Evolutionary conservation across 2,888 invertebrate species (phyloP).

Genomic region (Phasia obesa): DNA sequence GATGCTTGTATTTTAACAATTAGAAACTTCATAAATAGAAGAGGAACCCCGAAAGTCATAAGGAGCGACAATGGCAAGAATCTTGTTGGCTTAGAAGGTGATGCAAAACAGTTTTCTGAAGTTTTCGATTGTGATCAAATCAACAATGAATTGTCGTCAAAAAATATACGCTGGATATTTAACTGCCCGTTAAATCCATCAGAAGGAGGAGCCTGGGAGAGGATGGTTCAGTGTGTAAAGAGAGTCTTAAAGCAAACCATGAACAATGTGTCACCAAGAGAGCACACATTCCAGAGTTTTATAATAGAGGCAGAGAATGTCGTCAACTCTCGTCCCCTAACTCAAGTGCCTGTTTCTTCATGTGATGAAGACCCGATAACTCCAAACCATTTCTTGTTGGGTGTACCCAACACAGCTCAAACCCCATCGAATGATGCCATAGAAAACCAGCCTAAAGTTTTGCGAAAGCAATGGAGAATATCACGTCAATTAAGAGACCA

Average conservation of each 20-base stretch:
- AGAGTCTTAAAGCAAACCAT: too few relatives aligned
- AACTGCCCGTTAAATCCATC: slow-evolving; percentile 48
- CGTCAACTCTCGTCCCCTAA: slow-evolving; percentile 27
- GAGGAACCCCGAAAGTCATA: not conserved
- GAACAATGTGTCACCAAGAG: not conserved
- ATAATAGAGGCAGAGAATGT: slow-evolving; percentile 44
- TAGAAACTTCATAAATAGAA: slow-evolving; percentile 21
- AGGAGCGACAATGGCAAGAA: slow-evolving; percentile 3
- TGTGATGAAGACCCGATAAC: slow-evolving; percentile 66
- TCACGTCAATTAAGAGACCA: slow-evolving; percentile 44
- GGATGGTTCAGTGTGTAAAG: too few relatives aligned
- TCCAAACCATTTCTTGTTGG: slow-evolving; percentile 66
- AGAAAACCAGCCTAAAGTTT: slow-evolving; percentile 9
- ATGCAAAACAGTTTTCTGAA: slow-evolving; percentile 27
- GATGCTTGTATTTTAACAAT: slow-evolving; percentile 4
- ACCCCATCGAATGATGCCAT: not conserved
- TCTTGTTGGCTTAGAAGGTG: slow-evolving; percentile 40
- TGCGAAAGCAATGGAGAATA: slow-evolving; percentile 31
- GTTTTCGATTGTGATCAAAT: slow-evolving; percentile 38
- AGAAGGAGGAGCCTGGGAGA: slow-evolving; percentile 34
- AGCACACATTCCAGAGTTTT: not conserved
- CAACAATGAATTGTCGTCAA: slow-evolving; percentile 37
- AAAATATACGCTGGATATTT: slow-evolving; percentile 67
- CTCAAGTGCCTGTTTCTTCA: slow-evolving; percentile 1
- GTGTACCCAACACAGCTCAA: not conserved